These are phyloP conservation scores for Pinctada fucata DNA, from an alignment of 2,888 invertebrate species.

Conservation along the genomic window DNA sequence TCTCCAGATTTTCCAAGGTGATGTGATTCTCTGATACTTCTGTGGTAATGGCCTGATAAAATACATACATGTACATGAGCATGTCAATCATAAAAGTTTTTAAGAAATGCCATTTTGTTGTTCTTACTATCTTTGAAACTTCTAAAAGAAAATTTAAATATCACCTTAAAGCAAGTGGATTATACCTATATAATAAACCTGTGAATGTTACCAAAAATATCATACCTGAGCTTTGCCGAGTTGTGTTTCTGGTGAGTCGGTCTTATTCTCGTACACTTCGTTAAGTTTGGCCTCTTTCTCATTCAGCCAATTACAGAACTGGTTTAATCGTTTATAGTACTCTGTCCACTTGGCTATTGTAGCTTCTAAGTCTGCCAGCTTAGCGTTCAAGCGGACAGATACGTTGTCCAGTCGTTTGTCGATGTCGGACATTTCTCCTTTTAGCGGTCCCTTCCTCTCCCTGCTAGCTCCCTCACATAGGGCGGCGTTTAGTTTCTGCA, in stretches of 20 bases:
- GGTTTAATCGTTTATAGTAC: constrained; percentile 90
- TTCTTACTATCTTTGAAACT: not conserved
- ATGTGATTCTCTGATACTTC: constrained; percentile 87
- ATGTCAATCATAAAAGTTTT: no score
- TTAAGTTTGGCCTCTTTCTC: constrained; percentile 88
- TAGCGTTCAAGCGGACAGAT: constrained; percentile 65
- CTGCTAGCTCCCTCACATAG: constrained; percentile 87
- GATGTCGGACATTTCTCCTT: constrained; percentile 69
- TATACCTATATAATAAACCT: no score
- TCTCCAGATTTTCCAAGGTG: constrained; percentile 84
- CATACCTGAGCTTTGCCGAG: constrained; percentile 78
- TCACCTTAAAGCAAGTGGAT: no score
- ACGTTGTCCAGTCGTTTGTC: constrained; percentile 67
- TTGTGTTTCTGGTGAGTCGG: constrained; percentile 89
- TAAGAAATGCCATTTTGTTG: not conserved
- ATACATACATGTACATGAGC: not conserved
- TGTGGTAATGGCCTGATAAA: constrained; percentile 82
- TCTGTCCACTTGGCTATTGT: constrained; percentile 94
- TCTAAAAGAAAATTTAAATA: not conserved
- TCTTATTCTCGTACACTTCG: constrained; percentile 87
- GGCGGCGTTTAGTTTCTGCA: constrained; percentile 84
- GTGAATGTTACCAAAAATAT: no score
- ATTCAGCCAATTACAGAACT: constrained; percentile 87
- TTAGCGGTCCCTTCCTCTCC: constrained; percentile 66
- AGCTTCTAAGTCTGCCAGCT: constrained; percentile 81